Evolutionary conservation across 2,888 invertebrate genomes (phyloP), one percentile per base, ranked within the genome.

Genomic region (Hydraecia micacea): DNA sequence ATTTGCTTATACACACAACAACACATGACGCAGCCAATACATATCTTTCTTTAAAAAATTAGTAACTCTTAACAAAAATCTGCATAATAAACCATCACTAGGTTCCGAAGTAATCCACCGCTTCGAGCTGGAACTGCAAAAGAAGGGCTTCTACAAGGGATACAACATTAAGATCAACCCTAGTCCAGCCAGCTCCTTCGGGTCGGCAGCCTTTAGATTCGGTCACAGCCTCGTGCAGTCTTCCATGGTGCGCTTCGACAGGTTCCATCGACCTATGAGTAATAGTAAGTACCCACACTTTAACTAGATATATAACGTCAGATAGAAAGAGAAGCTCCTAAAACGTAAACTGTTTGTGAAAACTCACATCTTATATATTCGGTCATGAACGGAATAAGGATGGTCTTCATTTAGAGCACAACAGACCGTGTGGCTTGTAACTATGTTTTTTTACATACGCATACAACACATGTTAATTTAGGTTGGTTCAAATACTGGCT

Each of bases 181-280:
- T 0, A 97, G 97, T 5, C 97, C 98, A 0, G 98, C 98, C 1
- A 98, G 98, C 93, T 97, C 98, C 0, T 99, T 99, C 94, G 97
- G 98, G 0, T 97, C 98, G 0, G 98, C 98, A 0, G 99, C 99
- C 5, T 99, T 98, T 93, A 97, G 99, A 39, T 99, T 99, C 93
- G 99, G 99, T 0, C 99, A 99, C 93, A 98, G 99, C 66, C 95
- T 99, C 84, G 98, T 99, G 6, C 98, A 99, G 91, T 97, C 97
- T 11, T 97, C 98, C 18, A 98, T 99, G 92, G 96, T 98, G 84
- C 97, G 98, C 82, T 98, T 97, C 89, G 98, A 98, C 89, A 97
- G 97, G 15, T 97, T 97, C 87, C 98, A 98, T 91, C 96, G 97
- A 63, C 97, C 98, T 0, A 94, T 98, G 78, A 97, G 97, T 68